phyloP scores from a whole-genome alignment of 2,113 vertebrate genomes.

The Pyrgilauda ruficollis region DNA sequence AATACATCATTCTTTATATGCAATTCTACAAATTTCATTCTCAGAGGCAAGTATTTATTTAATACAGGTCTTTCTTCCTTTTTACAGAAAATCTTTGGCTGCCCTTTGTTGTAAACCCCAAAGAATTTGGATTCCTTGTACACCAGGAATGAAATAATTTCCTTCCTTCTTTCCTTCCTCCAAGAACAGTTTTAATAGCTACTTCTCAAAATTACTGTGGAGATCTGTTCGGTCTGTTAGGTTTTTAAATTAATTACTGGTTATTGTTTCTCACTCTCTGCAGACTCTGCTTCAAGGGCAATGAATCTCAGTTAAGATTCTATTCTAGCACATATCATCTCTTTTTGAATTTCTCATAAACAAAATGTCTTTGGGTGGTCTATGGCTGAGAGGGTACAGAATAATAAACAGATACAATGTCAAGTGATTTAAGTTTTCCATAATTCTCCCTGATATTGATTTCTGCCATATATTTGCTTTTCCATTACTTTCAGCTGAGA shows the following conservation, averaged over 20 bases:
- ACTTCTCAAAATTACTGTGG: neutral
- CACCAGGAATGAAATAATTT: neutral
- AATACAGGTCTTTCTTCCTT: neutral
- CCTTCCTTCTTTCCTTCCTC: neutral
- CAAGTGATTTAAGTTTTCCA: neutral
- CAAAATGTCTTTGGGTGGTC: neutral
- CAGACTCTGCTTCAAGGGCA: neutral
- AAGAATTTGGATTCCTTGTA: neutral
- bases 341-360: neutral
- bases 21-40: neutral
- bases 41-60: neutral
- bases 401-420: neutral
- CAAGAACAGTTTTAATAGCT: neutral
- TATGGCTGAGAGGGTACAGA: neutral
- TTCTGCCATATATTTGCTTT: slow-evolving; percentile 44
- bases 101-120: neutral
- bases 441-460: neutral
- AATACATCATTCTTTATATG: neutral
- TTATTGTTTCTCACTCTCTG: neutral
- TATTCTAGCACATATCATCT: neutral
- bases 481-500: neutral
- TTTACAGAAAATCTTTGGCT: neutral
- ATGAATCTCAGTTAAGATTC: neutral
- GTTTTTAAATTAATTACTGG: neutral
- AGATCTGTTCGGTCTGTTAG: neutral